phyloP scores from a whole-genome alignment of 2,113 vertebrate genomes.

The pig (Sus scrofa) region T2T-Sscrofa CM000824.6:150178001-150178500 shows the following conservation, averaged over 20 bases:
- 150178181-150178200: background rate
- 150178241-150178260: background rate
- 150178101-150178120: background rate
- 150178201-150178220: background rate
- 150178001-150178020: background rate
- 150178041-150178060: background rate
- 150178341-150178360: background rate
- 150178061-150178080: background rate
- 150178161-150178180: background rate
- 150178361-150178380: background rate
- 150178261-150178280: background rate
- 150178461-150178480: background rate
- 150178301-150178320: background rate
- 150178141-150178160: background rate
- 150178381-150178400: background rate
- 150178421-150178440: background rate
- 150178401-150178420: conserved; percentile 21
- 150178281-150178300: background rate
- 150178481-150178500: background rate
- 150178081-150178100: conserved; percentile 5
- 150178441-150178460: background rate
- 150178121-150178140: background rate
- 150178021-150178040: background rate
- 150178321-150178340: background rate
- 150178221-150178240: background rate